Percentiles rank a stretch among this genome's conserved stretches.
phyloP scores from a whole-genome alignment of 2,113 vertebrate species.

The Agapornis roseicollis region DNA sequence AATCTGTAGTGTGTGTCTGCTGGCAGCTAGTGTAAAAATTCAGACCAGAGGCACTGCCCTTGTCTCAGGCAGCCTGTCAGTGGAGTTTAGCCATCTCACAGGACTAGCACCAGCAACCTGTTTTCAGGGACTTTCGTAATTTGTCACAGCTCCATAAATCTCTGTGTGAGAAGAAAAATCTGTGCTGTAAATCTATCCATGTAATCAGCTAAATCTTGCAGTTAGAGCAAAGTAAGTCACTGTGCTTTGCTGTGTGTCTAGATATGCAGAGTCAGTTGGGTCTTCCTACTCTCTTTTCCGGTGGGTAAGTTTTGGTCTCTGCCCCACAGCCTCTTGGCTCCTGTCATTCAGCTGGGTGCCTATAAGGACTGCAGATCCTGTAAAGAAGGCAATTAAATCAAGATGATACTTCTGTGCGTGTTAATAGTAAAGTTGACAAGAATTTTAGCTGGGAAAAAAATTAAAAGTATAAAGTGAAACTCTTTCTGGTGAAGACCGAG shows the following conservation, averaged over 20 bases:
- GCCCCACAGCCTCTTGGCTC: not conserved
- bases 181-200: not conserved
- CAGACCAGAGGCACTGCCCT: not conserved
- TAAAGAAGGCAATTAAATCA: not conserved
- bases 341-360: not conserved
- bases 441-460: not conserved
- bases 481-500: not conserved
- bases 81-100: not conserved
- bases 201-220: not conserved
- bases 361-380: not conserved
- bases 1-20: not conserved
- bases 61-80: not conserved
- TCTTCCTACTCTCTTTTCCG: not conserved
- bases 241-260: not conserved
- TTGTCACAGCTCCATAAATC: constrained; percentile 33
- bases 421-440: not conserved
- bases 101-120: not conserved
- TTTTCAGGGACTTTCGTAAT: not conserved
- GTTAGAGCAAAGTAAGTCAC: not conserved
- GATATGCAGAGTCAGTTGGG: not conserved
- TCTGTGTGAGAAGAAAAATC: not conserved
- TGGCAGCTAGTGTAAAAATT: constrained; percentile 9
- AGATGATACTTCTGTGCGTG: not conserved
- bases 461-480: not conserved
- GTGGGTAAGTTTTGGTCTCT: not conserved